Evolutionary conservation across 2,888 invertebrate species (phyloP), one percentile per base, ranked within the genome.

Genomic region (Macrophya annulata): DNA sequence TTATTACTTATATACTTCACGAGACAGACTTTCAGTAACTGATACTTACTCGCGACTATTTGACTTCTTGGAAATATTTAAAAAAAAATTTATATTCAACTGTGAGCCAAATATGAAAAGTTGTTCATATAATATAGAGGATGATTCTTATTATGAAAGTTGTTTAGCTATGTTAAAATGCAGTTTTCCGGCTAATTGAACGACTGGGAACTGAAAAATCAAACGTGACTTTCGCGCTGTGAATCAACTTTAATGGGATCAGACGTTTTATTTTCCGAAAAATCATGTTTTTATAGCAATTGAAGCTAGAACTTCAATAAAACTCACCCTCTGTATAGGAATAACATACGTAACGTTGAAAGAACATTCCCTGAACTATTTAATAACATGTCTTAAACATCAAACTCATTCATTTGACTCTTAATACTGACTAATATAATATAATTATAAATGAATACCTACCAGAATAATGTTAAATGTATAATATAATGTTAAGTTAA

Each of bases 361-460:
- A 55, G n/a, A 55, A n/a, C 0, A 51, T 51, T 17, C 17, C n/a
- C 55, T n/a, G 55, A n/a, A 55, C n/a, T 55, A 55, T 55, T n/a
- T 55, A n/a, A 55, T n/a, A 8, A 6, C 6, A n/a, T 55, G 6
- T n/a, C n/a, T 55, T 1, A 55, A 55, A 55, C n/a, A 55, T 55
- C 55, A n/a, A 55, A 55, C n/a, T 55, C 55, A n/a, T 55, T n/a
- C 55, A 55, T n/a, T n/a, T 5, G 55, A 55, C 55, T 55, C 55
- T 55, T 8, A 55, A 1, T 55, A 55, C 55, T 55, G 55, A 55
- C 55, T 55, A 55, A 8, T 55, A 55, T 55, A 55, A 55, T 55
- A n/a, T n/a, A 55, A 55, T 55, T 55, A 55, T n/a, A n/a, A 55
- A 55, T 1, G 17, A 55, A 55, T 55, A 55, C 55, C 55, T 55